Evolutionary conservation across 2,888 invertebrate species (phyloP).

Genomic region (Perizoma affinitatum): DNA sequence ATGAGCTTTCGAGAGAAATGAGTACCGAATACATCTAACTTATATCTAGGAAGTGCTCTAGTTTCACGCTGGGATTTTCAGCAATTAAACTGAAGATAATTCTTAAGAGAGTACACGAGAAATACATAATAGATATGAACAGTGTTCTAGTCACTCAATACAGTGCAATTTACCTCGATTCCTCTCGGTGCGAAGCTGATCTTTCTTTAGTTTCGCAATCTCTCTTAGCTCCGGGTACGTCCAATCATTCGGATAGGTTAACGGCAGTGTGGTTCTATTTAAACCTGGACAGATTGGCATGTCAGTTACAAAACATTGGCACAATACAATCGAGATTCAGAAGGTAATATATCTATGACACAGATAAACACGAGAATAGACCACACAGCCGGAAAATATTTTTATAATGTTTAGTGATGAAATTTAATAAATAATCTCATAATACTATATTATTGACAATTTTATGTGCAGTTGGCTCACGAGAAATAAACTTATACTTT

Average conservation of each 20-base stretch:
- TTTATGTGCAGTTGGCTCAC: conserved; percentile 56
- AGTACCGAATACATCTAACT: conserved; percentile 38
- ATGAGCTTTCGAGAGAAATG: conserved; percentile 54
- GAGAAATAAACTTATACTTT: conserved; percentile 61
- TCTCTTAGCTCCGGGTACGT: conserved; percentile 68
- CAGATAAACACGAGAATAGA: conserved; percentile 46
- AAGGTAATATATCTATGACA: conserved; percentile 41
- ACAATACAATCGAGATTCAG: conserved; percentile 52
- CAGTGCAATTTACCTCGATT: conserved; percentile 77
- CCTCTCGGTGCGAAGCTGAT: conserved; percentile 65
- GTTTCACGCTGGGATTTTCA: conserved; percentile 23
- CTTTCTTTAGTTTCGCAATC: conserved; percentile 52
- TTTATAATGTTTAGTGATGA: conserved; percentile 29
- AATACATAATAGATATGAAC: conserved; percentile 25
- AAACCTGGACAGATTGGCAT: conserved; percentile 80
- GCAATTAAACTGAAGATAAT: conserved; percentile 18
- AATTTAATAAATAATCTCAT: conserved; percentile 50
- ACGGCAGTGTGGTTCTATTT: conserved; percentile 79
- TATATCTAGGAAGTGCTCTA: conserved; percentile 27
- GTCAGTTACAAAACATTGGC: conserved; percentile 68
- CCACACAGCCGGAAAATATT: conserved; percentile 66
- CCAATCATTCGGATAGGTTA: conserved; percentile 61
- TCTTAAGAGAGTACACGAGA: conserved; percentile 30
- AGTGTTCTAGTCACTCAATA: conserved; percentile 63
- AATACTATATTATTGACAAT: conserved; percentile 52